Evolutionary conservation across 2,888 invertebrate species (phyloP).

Genomic region (Thyatira batis): DNA sequence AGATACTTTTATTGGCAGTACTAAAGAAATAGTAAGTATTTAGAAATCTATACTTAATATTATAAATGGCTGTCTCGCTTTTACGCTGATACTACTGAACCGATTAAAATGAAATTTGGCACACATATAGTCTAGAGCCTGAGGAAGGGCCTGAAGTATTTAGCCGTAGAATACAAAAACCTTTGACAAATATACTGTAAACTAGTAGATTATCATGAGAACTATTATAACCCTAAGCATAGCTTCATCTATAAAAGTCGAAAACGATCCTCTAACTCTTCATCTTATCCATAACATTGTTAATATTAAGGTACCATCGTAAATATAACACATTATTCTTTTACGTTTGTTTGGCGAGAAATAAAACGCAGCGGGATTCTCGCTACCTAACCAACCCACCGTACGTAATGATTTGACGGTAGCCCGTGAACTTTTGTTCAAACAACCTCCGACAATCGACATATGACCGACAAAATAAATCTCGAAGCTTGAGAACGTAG

Average conservation of each 20-base stretch:
- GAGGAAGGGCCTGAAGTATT: too few relatives aligned
- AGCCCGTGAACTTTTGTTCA: conserved; percentile 43
- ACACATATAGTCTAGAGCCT: too few relatives aligned
- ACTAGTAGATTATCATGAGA: too few relatives aligned
- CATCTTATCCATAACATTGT: not conserved
- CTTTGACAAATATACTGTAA: too few relatives aligned
- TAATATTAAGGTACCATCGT: not conserved
- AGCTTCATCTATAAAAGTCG: not conserved
- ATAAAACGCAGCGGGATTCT: conserved; percentile 1
- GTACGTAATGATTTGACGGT: conserved; percentile 35
- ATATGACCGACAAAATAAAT: conserved; percentile 14
- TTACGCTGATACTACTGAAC: too few relatives aligned
- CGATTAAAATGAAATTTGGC: too few relatives aligned
- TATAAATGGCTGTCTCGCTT: too few relatives aligned
- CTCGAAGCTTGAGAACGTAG: conserved; percentile 7
- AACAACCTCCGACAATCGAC: conserved; percentile 39
- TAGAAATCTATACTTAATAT: too few relatives aligned
- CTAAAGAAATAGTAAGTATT: too few relatives aligned
- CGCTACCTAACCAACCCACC: not conserved
- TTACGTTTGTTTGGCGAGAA: conserved; percentile 23
- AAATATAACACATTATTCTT: not conserved
- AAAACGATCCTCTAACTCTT: not conserved
- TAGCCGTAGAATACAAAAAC: too few relatives aligned
- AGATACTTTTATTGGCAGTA: too few relatives aligned
- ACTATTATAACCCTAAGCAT: too few relatives aligned